A percentile compares a stretch with the other conserved stretches of the same genome.
Evolutionary conservation across 1,140 invertebrate genomes (phyloP).

Genomic region (Cotesia glomerata): DNA sequence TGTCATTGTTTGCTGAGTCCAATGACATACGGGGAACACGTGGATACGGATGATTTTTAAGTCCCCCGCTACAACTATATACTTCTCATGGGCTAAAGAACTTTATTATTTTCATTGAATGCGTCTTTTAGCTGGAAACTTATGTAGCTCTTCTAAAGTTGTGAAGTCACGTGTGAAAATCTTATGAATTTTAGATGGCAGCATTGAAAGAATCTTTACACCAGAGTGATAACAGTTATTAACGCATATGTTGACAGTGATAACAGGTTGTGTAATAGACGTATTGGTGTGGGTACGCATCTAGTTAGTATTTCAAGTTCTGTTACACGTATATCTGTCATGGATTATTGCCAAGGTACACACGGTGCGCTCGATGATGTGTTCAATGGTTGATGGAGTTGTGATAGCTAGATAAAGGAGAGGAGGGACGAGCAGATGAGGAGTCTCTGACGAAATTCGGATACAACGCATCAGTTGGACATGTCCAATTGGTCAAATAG

Average conservation of each 20-base stretch:
- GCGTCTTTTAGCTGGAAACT: background rate
- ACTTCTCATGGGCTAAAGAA: background rate
- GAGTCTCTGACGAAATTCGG: background rate
- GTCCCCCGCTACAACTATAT: background rate
- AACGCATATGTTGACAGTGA: slow-evolving; percentile 42
- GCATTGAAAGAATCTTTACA: slow-evolving; percentile 31
- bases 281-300: slow-evolving; percentile 1
- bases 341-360: slow-evolving; percentile 21
- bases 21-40: slow-evolving; percentile 44
- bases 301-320: background rate
- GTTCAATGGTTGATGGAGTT: background rate
- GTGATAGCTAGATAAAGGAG: background rate
- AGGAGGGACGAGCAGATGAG: background rate
- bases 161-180: background rate
- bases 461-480: background rate
- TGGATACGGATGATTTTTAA: background rate
- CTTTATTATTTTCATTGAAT: background rate
- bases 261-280: slow-evolving; percentile 40
- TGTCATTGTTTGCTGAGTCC: slow-evolving; percentile 48
- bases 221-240: slow-evolving; percentile 48
- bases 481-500: slow-evolving; percentile 24
- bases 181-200: slow-evolving; percentile 11
- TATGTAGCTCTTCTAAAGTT: background rate
- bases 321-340: background rate
- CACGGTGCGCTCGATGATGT: slow-evolving; percentile 10